A percentile compares a stretch with the other conserved stretches of the same genome.
These are phyloP conservation scores for Cygnus buccinator DNA, from an alignment of 2,113 vertebrate genomes.

Conservation along the genomic window DNA sequence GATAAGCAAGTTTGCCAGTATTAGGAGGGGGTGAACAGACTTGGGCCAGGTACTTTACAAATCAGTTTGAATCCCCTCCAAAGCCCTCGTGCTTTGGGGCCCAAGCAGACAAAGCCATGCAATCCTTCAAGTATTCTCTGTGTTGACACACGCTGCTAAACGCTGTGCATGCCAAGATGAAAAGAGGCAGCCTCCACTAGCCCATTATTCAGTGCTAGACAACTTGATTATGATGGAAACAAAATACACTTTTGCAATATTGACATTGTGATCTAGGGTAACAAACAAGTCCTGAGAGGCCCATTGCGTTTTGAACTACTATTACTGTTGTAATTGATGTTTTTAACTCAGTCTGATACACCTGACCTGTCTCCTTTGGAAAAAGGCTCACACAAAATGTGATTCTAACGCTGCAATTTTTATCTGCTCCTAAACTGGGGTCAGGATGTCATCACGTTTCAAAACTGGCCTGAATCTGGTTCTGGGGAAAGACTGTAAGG, in stretches of 20 bases:
- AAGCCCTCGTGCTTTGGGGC: conserved; percentile 19
- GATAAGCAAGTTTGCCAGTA: conserved; percentile 41
- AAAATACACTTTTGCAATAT: conserved; percentile 40
- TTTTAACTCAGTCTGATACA: neutral
- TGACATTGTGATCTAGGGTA: neutral
- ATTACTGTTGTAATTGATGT: neutral
- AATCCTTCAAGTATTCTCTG: conserved; percentile 19
- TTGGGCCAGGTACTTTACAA: neutral
- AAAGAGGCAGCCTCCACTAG: conserved; percentile 19
- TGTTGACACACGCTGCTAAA: conserved; percentile 36
- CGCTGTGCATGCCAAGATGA: conserved; percentile 16
- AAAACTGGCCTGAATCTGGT: neutral
- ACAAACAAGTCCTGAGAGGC: conserved; percentile 9
- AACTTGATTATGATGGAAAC: conserved; percentile 34
- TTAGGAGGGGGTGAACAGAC: neutral
- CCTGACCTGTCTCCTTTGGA: neutral
- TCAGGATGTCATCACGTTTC: neutral
- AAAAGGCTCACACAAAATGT: neutral
- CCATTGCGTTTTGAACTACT: neutral
- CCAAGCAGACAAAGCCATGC: conserved; percentile 42
- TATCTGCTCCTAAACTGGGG: neutral
- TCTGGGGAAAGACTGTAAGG: conserved; percentile 7
- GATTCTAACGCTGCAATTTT: neutral
- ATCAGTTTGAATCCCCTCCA: conserved; percentile 36
- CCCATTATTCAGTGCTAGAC: conserved; percentile 63